phyloP scores from a whole-genome alignment of 64 coral and sea anemone genomes.

The Catalaphyllia jardinei region DNA sequence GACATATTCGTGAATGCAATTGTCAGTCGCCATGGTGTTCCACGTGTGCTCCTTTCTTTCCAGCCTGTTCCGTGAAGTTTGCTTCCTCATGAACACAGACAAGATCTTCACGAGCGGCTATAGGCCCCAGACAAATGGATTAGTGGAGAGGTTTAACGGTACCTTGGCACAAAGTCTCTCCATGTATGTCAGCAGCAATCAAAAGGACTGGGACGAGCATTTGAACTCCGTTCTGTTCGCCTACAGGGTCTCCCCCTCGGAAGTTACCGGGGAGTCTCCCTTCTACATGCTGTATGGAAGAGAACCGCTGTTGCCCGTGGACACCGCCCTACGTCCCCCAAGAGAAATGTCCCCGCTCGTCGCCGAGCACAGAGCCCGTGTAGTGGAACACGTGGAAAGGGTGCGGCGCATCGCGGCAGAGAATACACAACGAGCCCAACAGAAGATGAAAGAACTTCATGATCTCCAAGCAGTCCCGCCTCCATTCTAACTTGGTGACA shows the following conservation, averaged over 20 bases:
- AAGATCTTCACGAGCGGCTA: conserved; percentile 13
- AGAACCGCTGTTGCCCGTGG: background rate
- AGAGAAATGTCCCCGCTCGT: background rate
- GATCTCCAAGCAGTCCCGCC: background rate
- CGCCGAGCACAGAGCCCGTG: background rate
- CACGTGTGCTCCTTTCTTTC: conserved; percentile 10
- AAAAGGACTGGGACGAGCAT: conserved; percentile 17
- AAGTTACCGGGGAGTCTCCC: conserved; percentile 19
- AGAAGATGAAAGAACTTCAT: conserved; percentile 39
- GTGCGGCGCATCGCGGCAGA: conserved; percentile 1
- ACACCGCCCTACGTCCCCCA: conserved; percentile 3
- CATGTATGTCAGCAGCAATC: background rate
- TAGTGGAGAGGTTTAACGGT: conserved; percentile 24
- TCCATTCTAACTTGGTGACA: background rate
- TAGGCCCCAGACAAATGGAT: conserved; percentile 22
- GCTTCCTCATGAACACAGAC: background rate
- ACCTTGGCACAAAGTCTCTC: conserved; percentile 20
- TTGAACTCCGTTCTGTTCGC: background rate
- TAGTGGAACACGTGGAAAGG: conserved; percentile 7
- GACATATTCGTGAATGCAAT: conserved; percentile 27
- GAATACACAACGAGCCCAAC: conserved; percentile 25
- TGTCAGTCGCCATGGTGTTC: conserved; percentile 16
- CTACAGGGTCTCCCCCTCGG: background rate
- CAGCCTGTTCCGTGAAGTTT: background rate
- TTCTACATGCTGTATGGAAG: conserved; percentile 24